Percentiles rank a stretch among this genome's conserved stretches.
Evolutionary conservation across 1,140 invertebrate genomes (phyloP).

Genomic region (Steinernema feltiae): DNA sequence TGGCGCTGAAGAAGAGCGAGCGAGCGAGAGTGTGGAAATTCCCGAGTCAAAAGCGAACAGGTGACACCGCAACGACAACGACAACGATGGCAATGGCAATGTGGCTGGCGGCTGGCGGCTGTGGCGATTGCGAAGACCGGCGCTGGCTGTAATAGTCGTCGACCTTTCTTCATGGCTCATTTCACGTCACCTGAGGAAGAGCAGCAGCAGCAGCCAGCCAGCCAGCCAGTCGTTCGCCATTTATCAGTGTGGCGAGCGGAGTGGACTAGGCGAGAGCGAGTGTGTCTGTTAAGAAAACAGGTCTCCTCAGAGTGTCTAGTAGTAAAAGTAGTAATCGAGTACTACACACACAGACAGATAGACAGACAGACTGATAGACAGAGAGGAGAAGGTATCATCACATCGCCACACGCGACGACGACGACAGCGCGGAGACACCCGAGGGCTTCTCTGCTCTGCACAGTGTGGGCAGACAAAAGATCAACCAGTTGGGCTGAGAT

Average conservation of each 20-base stretch:
- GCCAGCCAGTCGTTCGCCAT: background rate
- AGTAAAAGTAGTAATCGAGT: slow-evolving; percentile 1
- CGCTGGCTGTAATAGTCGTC: background rate
- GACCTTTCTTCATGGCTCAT: slow-evolving; percentile 15
- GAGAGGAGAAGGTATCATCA: too few species aligned
- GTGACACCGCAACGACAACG: too few species aligned
- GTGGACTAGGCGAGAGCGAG: too few species aligned
- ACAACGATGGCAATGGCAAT: background rate
- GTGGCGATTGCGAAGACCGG: background rate
- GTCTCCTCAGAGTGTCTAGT: background rate
- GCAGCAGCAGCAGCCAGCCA: background rate
- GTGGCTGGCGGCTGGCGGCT: background rate
- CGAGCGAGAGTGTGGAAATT: background rate
- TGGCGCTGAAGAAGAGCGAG: background rate
- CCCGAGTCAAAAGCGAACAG: background rate
- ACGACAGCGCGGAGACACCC: too few species aligned
- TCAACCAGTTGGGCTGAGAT: background rate
- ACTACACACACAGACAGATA: background rate
- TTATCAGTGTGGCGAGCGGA: too few species aligned
- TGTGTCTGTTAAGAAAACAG: too few species aligned
- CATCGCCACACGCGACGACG: too few species aligned
- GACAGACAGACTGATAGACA: background rate
- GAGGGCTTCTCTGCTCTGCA: too few species aligned
- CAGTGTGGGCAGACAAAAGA: background rate
- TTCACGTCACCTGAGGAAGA: background rate